Percentiles rank a stretch among this genome's conserved stretches.
These are phyloP conservation scores for Phragmatobia fuliginosa DNA, from an alignment of 2,888 invertebrate species.

Conservation along the genomic window DNA sequence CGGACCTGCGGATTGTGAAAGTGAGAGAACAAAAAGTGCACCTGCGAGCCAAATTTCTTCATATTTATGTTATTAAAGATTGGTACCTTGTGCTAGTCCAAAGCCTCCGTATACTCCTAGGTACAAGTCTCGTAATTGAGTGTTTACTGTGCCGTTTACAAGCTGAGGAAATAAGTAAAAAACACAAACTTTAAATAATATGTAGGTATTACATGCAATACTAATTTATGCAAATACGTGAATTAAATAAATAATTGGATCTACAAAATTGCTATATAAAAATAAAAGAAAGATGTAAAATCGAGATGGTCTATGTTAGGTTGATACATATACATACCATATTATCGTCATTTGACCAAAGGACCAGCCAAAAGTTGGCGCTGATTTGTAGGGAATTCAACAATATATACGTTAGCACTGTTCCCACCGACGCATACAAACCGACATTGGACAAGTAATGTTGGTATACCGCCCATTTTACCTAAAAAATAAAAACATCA, in stretches of 20 bases:
- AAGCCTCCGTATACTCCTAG: conserved; percentile 16
- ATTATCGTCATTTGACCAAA: conserved; percentile 91
- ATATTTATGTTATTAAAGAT: neutral
- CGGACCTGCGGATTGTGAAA: too few species aligned
- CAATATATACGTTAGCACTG: conserved; percentile 91
- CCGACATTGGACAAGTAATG: conserved; percentile 96
- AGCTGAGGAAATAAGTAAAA: conserved; percentile 11
- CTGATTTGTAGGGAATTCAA: conserved; percentile 95
- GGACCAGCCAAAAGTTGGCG: conserved; percentile 94
- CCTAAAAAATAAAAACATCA: conserved; percentile 74
- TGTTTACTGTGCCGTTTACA: conserved; percentile 14
- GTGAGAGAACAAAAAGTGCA: too few species aligned
- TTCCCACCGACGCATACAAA: conserved; percentile 89
- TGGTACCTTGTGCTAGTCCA: conserved; percentile 7
- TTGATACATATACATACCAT: conserved; percentile 60
- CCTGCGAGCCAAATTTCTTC: too few species aligned
- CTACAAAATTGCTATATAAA: neutral
- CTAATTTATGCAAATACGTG: neutral
- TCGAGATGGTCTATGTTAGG: too few species aligned
- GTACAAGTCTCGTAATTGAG: conserved; percentile 12
- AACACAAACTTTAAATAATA: neutral
- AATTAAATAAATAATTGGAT: neutral
- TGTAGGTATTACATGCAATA: neutral
- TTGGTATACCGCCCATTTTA: conserved; percentile 95
- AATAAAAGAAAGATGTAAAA: too few species aligned